Conservation (phyloP, 2,797 vertebrate genomes). For the Myotis pilosus region DNA sequence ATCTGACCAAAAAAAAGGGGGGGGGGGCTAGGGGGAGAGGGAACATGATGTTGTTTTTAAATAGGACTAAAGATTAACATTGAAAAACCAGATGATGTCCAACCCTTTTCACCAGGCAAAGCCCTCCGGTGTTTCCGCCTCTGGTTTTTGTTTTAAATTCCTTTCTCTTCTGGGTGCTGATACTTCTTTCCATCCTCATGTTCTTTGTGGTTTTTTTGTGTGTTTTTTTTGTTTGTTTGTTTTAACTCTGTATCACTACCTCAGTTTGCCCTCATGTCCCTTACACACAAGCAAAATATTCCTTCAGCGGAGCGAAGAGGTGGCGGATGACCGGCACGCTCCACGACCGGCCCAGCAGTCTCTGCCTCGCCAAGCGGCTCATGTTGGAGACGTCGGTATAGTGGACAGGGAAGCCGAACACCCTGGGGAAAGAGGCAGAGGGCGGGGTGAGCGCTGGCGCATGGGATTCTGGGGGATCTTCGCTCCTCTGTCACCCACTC, state of each 20-base stretch:
- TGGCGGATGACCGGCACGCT: conserved; percentile 98
- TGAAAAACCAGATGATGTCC: conserved; percentile 90
- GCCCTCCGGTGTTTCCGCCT: conserved; percentile 78
- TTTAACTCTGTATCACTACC: conserved; percentile 85
- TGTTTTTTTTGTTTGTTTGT: conserved; percentile 67
- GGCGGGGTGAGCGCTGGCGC: neutral
- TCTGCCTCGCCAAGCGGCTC: conserved; percentile 98
- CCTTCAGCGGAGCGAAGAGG: conserved; percentile 99
- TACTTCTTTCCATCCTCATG: conserved; percentile 83
- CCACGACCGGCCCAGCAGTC: conserved; percentile 97
- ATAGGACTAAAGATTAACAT: conserved; percentile 93
- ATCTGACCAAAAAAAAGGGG: conserved; percentile 81
- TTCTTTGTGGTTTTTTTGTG: conserved; percentile 82
- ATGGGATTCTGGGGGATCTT: fast-evolving
- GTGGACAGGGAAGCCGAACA: conserved; percentile 98
- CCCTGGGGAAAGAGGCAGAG: conserved; percentile 81
- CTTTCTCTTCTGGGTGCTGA: conserved; percentile 84
- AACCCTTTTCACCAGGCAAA: conserved; percentile 85
- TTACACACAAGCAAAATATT: conserved; percentile 98
- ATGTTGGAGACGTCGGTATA: conserved; percentile 99
- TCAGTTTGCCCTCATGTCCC: conserved; percentile 84
- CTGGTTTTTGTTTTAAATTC: conserved; percentile 81
- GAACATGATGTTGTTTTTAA: conserved; percentile 83
- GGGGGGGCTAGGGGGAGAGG: neutral
- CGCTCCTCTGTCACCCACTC: neutral